phyloP scores from a whole-genome alignment of 1,140 invertebrate genomes.

The Oreohelix idahoensis region DNA sequence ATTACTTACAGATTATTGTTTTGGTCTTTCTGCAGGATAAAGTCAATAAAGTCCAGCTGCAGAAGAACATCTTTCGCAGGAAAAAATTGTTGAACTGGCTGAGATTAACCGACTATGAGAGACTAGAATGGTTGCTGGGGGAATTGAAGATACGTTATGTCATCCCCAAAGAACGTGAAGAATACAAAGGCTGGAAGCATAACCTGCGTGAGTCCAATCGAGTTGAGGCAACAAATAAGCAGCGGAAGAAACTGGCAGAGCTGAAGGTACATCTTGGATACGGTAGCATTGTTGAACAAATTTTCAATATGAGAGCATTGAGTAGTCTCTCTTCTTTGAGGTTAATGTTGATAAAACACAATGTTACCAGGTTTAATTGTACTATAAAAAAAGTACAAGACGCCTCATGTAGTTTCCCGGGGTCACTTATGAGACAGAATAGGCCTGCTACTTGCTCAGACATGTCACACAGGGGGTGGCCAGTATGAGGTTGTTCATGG shows the following conservation, averaged over 20 bases:
- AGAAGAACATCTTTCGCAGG: constrained; percentile 84
- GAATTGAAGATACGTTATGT: constrained; percentile 85
- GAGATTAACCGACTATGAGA: constrained; percentile 83
- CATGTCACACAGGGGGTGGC: too few relatives aligned
- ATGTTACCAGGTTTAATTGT: too few relatives aligned
- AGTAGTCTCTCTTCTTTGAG: too few relatives aligned
- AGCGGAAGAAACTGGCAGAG: constrained; percentile 28
- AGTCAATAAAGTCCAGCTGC: constrained; percentile 76
- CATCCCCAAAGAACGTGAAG: constrained; percentile 63
- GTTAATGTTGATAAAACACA: too few relatives aligned
- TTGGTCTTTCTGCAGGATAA: constrained; percentile 73
- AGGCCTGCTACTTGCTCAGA: too few relatives aligned
- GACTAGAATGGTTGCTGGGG: constrained; percentile 90
- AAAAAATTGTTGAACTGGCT: constrained; percentile 82
- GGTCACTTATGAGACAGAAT: too few relatives aligned
- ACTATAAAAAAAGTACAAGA: too few relatives aligned
- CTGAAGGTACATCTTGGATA: too few relatives aligned
- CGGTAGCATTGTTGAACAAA: too few relatives aligned
- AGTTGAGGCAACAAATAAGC: neutral
- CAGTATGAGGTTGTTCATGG: too few relatives aligned
- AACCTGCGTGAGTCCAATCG: neutral
- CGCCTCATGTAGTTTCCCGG: too few relatives aligned
- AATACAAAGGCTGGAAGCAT: constrained; percentile 38
- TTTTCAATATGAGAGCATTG: too few relatives aligned
- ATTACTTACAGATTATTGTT: neutral